Evolutionary conservation across 2,888 invertebrate species (phyloP).

Genomic region (Epirrhoe alternata): DNA sequence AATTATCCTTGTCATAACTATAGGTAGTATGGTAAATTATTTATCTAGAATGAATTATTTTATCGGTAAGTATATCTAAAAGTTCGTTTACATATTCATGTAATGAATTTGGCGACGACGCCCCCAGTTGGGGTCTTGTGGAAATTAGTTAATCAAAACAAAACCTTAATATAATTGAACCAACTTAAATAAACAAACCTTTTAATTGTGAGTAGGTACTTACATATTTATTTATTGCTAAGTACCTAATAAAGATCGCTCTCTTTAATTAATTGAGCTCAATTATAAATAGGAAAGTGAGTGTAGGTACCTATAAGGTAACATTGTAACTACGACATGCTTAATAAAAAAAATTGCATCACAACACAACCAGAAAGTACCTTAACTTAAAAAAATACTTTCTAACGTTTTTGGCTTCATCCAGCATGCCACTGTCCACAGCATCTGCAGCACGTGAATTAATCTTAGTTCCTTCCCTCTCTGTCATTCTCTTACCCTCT

Average conservation of each 20-base stretch:
- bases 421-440: conserved; percentile 55
- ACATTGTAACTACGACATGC: too few species aligned
- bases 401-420: conserved; percentile 48
- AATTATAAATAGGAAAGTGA: too few species aligned
- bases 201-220: neutral
- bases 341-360: neutral
- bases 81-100: too few species aligned
- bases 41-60: neutral
- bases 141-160: too few species aligned
- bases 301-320: too few species aligned
- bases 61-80: too few species aligned
- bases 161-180: neutral
- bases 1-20: neutral
- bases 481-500: conserved; percentile 53
- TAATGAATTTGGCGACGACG: too few species aligned
- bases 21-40: neutral
- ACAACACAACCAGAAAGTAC: neutral
- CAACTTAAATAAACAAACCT: neutral
- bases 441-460: conserved; percentile 78
- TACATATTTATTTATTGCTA: too few species aligned
- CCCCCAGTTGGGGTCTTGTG: too few species aligned
- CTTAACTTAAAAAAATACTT: neutral
- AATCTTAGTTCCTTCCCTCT: conserved; percentile 59
- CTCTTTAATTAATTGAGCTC: too few species aligned
- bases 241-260: too few species aligned